phyloP scores from a whole-genome alignment of 2,113 vertebrate species.

The Cynopterus brachyotis region DNA sequence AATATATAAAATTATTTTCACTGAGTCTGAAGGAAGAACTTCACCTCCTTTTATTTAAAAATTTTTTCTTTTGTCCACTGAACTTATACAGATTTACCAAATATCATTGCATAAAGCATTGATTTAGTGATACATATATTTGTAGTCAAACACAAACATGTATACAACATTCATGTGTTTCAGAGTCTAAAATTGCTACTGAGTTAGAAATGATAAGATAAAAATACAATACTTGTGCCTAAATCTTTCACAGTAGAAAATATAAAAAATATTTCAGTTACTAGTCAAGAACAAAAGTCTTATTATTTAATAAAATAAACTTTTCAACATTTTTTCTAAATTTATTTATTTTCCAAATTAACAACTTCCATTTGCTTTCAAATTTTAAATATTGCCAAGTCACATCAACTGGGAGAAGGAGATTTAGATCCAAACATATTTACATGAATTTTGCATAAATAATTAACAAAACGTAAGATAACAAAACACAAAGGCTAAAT shows the following conservation, averaged over 20 bases:
- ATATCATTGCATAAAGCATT: neutral
- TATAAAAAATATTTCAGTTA: neutral
- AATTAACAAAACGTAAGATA: conserved; percentile 60
- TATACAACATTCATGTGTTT: neutral
- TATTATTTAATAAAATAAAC: conserved; percentile 30
- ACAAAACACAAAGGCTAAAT: conserved; percentile 39
- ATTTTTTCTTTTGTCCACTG: neutral
- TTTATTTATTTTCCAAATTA: conserved; percentile 43
- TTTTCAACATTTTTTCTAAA: neutral
- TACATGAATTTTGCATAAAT: conserved; percentile 52
- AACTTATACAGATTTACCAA: neutral
- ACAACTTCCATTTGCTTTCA: conserved; percentile 45
- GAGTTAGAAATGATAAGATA: neutral
- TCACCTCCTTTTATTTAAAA: rapidly evolving
- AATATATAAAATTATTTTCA: neutral
- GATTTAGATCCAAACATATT: conserved; percentile 24
- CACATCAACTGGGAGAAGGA: neutral
- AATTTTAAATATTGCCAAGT: conserved; percentile 57
- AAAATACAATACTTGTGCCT: neutral
- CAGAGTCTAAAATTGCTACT: neutral
- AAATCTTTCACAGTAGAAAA: neutral
- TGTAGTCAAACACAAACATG: neutral
- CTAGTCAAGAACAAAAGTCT: neutral
- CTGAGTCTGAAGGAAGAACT: neutral
- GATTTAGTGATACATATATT: neutral